Base-by-base conservation (phyloP, 2,113 vertebrate genomes). In the Perca flavescens region DNA sequence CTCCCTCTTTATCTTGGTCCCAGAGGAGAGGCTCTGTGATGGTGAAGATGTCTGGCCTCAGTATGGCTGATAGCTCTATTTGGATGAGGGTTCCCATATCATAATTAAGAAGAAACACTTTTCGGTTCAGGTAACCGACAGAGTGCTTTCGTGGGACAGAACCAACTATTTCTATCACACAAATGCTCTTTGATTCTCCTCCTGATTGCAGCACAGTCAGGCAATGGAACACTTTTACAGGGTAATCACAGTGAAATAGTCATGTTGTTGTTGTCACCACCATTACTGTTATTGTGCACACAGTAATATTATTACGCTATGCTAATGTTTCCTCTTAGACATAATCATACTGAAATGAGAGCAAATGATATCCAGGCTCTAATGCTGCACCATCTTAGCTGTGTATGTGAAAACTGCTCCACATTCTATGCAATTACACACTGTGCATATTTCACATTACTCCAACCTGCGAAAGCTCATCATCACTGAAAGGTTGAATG, bases 401-500 rank as follows among this genome's bases (percentile, higher is more conserved):
- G 63, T 15, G 61, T 10, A 43, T 56, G 83, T 78, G 74, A 46
- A 88, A 91, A 90, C 58, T 2, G 77, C 74, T 71, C 71, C 50
- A 57, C 34, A 68, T 86, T 88, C 73, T 5, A 46, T 17, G 79
- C 84, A 91, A 86, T 91, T 85, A 80, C 84, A 81, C 72, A 17
- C 43, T 56, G 80, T 40, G 85, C 89, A 90, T 90, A 88, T 91
- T 93, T 86, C 82, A 82, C 86, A 84, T 92, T 85, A 68, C 69
- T 43, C 54, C 77, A 84, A 93, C 90, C 91, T 91, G 90, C 69
- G 93, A 93, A 95, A 87, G 89, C 92, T 91, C 90, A 92, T 95
- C 93, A 91, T 95, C 93, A 91, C 92, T 87, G 92, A 95, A 96
- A 95, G 94, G 95, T 94, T 95, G 94, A 92, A 94, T 94, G 95